These are phyloP conservation scores for Hycleus cichorii DNA, from an alignment of 1,140 invertebrate species.

Conservation along the genomic window DNA sequence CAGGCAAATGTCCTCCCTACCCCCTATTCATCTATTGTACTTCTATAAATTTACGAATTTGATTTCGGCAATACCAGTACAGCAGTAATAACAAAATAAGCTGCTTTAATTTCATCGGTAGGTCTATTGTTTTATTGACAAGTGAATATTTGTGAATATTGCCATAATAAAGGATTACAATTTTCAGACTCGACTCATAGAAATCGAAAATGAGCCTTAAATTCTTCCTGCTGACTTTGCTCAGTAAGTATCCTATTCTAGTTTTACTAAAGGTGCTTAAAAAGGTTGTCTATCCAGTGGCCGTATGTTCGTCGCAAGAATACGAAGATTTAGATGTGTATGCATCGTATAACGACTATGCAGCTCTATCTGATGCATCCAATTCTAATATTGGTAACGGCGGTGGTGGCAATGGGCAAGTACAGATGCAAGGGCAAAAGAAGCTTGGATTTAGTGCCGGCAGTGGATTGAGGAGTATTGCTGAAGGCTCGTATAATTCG, in stretches of 20 bases:
- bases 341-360: conserved; percentile 25
- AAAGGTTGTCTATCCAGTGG: conserved; percentile 2
- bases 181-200: background rate
- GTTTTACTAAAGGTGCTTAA: background rate
- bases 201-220: background rate
- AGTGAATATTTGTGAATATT: background rate
- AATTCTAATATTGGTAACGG: conserved; percentile 3
- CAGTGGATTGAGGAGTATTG: conserved; percentile 45
- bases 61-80: background rate
- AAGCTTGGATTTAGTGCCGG: conserved; percentile 37
- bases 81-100: background rate
- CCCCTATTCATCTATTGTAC: conserved; percentile 10
- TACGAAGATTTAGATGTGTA: conserved; percentile 26
- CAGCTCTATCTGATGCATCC: conserved; percentile 10
- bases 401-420: background rate
- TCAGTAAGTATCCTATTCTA: background rate
- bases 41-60: background rate
- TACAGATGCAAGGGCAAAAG: conserved; percentile 14
- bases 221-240: background rate
- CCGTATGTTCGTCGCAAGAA: conserved; percentile 11
- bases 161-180: background rate
- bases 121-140: background rate
- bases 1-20: background rate
- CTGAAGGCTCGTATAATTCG: conserved; percentile 62
- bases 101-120: background rate